phyloP scores from a whole-genome alignment of 2,888 invertebrate species.

The Volucella inflata region DNA sequence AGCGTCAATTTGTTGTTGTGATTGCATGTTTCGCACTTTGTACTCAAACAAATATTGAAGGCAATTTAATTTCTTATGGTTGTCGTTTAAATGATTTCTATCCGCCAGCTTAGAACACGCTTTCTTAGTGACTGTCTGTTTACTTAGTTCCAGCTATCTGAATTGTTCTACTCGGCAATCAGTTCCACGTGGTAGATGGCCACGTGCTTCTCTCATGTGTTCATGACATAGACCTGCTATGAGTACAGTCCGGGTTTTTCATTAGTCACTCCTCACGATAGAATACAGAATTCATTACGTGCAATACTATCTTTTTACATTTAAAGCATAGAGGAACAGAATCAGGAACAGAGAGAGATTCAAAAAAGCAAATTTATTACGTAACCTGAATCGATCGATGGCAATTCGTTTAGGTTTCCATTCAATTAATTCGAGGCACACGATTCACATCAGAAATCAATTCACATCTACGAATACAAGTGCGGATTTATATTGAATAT shows the following conservation, averaged over 20 bases:
- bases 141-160: no score
- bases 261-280: neutral
- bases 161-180: no score
- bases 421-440: conserved; percentile 46
- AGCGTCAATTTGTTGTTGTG: no score
- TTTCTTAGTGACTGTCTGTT: no score
- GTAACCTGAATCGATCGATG: conserved; percentile 27
- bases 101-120: no score
- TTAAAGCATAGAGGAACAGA: neutral
- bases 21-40: no score
- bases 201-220: neutral
- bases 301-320: no score
- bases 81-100: no score
- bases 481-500: neutral
- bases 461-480: conserved; percentile 11
- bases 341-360: neutral
- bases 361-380: conserved; percentile 17
- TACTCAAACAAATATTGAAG: no score
- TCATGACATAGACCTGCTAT: neutral
- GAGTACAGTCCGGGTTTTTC: neutral
- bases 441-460: conserved; percentile 38
- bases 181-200: neutral
- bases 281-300: neutral
- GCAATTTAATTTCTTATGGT: no score
- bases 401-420: conserved; percentile 36